A percentile compares a stretch with the other conserved stretches of the same genome.
Evolutionary conservation across 2,113 vertebrate species (phyloP).

Genomic region (Podarcis muralis): DNA sequence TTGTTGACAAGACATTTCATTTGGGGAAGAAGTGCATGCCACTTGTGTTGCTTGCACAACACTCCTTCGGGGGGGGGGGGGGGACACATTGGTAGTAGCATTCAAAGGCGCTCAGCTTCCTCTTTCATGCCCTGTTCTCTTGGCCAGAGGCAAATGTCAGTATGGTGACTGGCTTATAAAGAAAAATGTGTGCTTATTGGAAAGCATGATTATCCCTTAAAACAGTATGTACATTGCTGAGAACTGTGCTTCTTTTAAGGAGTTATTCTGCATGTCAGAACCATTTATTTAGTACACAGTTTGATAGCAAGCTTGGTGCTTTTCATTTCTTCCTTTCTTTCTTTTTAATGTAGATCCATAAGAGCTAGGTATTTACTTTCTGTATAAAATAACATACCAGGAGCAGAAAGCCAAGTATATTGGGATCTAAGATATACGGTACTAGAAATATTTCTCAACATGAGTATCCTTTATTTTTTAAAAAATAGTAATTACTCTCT

Average conservation of each 20-base stretch:
- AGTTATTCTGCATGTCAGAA: background rate
- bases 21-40: accelerated
- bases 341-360: constrained; percentile 20
- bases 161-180: constrained; percentile 1
- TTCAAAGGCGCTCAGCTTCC: background rate
- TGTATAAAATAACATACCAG: background rate
- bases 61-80: background rate
- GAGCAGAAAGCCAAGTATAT: background rate
- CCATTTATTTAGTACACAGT: background rate
- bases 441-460: background rate
- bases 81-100: accelerated
- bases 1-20: background rate
- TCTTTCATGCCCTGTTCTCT: background rate
- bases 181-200: background rate
- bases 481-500: background rate
- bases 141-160: constrained; percentile 1
- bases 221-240: background rate
- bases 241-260: background rate
- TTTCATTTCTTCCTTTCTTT: background rate
- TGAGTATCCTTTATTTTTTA: background rate
- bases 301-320: background rate
- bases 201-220: background rate
- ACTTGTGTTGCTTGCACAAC: accelerated
- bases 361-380: background rate
- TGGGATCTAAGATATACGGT: background rate